Percentiles rank a stretch among this genome's conserved stretches.
Evolutionary conservation across 92 coral and sea anemone genomes (phyloP).

Genomic region (Zoanthus solanderi): DNA sequence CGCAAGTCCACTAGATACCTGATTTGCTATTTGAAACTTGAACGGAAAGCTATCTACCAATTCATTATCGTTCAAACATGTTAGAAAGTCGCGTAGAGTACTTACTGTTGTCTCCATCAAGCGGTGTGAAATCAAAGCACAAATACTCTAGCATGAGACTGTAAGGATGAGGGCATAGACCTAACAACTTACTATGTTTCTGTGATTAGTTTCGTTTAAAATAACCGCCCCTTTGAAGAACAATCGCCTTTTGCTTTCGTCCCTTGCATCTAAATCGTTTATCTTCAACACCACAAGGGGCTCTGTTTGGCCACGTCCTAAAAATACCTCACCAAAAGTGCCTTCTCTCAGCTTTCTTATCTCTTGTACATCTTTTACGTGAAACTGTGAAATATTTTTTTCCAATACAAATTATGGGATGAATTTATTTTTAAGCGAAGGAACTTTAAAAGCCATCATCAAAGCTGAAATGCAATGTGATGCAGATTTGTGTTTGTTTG

Average conservation of each 20-base stretch:
- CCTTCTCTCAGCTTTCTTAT: not conserved
- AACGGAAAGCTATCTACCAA: slow-evolving; percentile 37
- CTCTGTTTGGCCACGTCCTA: slow-evolving; percentile 2
- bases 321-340: slow-evolving; percentile 4
- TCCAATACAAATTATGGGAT: not conserved
- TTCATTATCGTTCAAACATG: not conserved
- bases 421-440: not conserved
- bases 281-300: slow-evolving; percentile 36
- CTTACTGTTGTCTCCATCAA: slow-evolving; percentile 33
- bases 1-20: slow-evolving; percentile 3
- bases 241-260: slow-evolving; percentile 25
- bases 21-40: slow-evolving; percentile 12
- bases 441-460: not conserved
- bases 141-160: slow-evolving; percentile 55
- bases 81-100: slow-evolving; percentile 50
- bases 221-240: slow-evolving; percentile 62
- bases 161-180: slow-evolving; percentile 40
- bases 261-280: slow-evolving; percentile 19
- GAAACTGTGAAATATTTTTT: slow-evolving; percentile 1
- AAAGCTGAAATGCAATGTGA: not conserved
- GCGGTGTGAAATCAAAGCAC: slow-evolving; percentile 51
- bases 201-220: slow-evolving; percentile 5
- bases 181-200: slow-evolving; percentile 41
- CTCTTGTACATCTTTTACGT: not conserved
- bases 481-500: not conserved